Base-by-base conservation (phyloP, 2,113 vertebrate species). In the Passerina amoena region DNA sequence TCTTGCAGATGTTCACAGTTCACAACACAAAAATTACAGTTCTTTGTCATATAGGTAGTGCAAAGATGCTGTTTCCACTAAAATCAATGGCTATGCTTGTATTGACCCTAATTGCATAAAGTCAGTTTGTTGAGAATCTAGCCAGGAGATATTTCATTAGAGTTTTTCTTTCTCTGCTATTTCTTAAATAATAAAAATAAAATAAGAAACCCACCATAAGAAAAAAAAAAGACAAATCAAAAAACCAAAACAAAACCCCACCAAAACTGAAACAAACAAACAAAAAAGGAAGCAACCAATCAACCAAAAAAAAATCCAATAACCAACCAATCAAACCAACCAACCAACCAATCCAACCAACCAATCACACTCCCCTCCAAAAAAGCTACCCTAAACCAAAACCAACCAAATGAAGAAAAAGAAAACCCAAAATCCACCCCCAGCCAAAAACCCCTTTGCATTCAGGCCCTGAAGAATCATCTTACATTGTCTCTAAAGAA, bases 391-490 rank as follows among this genome's bases (percentile, higher is more conserved):
- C 30, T 16, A 73, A 64, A 73, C 9, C 28, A 73, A 56, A 73
- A 56, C 3, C 6, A 75, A 56, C 5, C 8, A 7, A 47, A n/a
- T 2, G 1, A 40, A 25, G 22, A 33, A 3, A 9, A 47, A 4
- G 38, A 33, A 3, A 9, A 47, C 37, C 8, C 24, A 3, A 59
- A 68, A 37, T 44, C 22, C 12, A 17, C 22, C 31, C 51, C 21
- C 12, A 69, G 15, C 14, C 30, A 59, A 69, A 56, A 40, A 6
- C 1, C 3, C 12, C 14, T 68, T 69, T 63, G 31, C 37, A 71
- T 68, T 30, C 72, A 75, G 10, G 18, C 70, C 30, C 30, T 56
- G 42, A 90, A 86, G 30, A 77, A 70, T 65, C 42, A 33, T 85
- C n/a, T 69, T 54, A 73, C 8, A 40, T 8, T 40, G 18, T 16